A percentile compares a stretch with the other conserved stretches of the same genome.
phyloP scores from a whole-genome alignment of 2,888 invertebrate species.

The Tethea ocularis region DNA sequence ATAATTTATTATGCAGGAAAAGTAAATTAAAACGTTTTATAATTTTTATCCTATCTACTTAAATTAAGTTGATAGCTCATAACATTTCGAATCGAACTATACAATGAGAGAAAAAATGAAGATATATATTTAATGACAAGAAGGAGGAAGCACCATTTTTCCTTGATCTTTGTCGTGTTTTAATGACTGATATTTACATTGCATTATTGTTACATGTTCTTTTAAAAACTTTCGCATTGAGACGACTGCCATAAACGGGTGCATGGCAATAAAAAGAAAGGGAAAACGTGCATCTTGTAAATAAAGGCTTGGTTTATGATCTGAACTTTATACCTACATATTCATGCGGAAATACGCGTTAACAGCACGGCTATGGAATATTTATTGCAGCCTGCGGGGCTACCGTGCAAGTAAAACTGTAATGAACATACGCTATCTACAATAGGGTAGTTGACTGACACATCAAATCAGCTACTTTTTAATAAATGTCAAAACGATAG shows the following conservation, averaged over 20 bases:
- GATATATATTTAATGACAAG: not conserved
- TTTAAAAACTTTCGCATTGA: not conserved
- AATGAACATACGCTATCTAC: too few species aligned
- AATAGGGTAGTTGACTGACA: too few species aligned
- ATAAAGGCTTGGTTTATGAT: not conserved
- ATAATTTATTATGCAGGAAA: too few species aligned
- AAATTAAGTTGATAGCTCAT: not conserved
- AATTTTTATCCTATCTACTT: not conserved
- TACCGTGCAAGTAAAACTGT: not conserved
- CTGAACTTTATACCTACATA: not conserved
- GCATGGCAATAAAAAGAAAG: not conserved
- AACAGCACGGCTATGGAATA: not conserved
- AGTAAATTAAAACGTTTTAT: too few species aligned
- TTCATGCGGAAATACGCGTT: not conserved
- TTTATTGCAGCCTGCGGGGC: not conserved
- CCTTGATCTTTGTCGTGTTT: not conserved
- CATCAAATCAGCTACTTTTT: too few species aligned
- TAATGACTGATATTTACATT: not conserved
- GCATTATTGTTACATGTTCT: not conserved
- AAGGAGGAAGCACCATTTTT: not conserved
- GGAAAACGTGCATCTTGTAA: not conserved
- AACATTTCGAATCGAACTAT: not conserved
- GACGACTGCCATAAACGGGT: constrained; percentile 3
- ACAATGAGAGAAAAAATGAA: not conserved
- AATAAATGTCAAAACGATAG: too few species aligned